These are phyloP conservation scores for Toxonevra muliebris DNA, from an alignment of 2,888 invertebrate species.

Conservation along the genomic window DNA sequence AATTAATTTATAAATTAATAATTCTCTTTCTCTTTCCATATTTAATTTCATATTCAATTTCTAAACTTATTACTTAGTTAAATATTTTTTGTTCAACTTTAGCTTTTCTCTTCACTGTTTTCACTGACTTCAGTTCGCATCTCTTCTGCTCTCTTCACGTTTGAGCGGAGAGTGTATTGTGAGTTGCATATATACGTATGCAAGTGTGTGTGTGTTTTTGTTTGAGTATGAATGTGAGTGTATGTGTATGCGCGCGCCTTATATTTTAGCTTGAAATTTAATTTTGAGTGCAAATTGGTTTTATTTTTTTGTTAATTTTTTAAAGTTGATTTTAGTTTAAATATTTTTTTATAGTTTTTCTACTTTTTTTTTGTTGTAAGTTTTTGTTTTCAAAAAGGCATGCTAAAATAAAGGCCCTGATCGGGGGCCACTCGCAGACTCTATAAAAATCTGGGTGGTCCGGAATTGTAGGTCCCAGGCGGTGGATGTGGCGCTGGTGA, in stretches of 20 bases:
- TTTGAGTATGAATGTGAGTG: slow-evolving; percentile 10
- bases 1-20: slow-evolving; percentile 30
- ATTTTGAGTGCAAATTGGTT: slow-evolving; percentile 37
- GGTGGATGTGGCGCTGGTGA: slow-evolving; percentile 58
- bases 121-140: too few relatives aligned
- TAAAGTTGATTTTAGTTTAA: slow-evolving; percentile 40
- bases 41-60: slow-evolving; percentile 2
- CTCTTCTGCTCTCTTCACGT: too few relatives aligned
- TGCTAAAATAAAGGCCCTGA: slow-evolving; percentile 64
- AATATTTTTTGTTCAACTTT: too few relatives aligned
- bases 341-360: slow-evolving; percentile 38
- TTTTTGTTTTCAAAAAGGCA: slow-evolving; percentile 60
- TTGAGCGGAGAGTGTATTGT: too few relatives aligned
- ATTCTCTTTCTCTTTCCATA: slow-evolving; percentile 13
- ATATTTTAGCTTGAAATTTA: slow-evolving; percentile 52
- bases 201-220: slow-evolving; percentile 10
- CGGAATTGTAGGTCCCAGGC: slow-evolving; percentile 63
- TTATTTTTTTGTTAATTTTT: slow-evolving; percentile 28
- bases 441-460: slow-evolving; percentile 66
- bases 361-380: slow-evolving; percentile 40
- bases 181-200: not conserved
- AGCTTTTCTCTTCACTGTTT: too few relatives aligned
- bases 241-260: slow-evolving; percentile 47
- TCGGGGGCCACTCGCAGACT: slow-evolving; percentile 65
- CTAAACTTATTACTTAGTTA: slow-evolving; percentile 14